Evolutionary conservation across 1,140 invertebrate species (phyloP), one percentile per base, ranked within the genome.

Genomic region (Thaumetopoea pityocampa): DNA sequence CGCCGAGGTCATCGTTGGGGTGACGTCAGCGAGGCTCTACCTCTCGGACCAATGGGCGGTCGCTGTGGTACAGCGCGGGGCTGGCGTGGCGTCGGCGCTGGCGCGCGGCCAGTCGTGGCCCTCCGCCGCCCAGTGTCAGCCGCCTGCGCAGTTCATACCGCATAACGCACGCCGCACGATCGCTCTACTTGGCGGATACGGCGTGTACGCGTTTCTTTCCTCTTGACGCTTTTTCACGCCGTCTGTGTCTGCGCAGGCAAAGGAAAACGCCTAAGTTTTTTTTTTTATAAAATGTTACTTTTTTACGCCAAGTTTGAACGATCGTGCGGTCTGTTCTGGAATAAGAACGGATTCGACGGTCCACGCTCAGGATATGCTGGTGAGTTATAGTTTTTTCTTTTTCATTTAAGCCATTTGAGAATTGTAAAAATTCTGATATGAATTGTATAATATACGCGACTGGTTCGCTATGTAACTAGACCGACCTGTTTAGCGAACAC

Each of bases 101-200:
- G 35, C 46, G 52, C 66, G 66, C 65, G 57, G 67, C 57, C 68
- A 71, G 69, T 73, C 67, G 60, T 57, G 54, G 57, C 53, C 50
- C 62, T 53, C 49, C 66, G 57, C 58, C 66, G 67, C 63, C 66
- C 68, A 68, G 58, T 68, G 65, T 54, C 36, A 35, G 45, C 45
- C 64, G 60, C 66, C 54, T 59, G 54, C 58, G 65, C 63, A 53
- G 42, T 58, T 47, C 46, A 51, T 57, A 43, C 49, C 36, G 38
- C 54, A 43, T 27, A 45, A 32, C 54, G 44, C 34, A 38, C 23
- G 23, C 42, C 35, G 18, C 51, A 33, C 38, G 44, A 30, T 32
- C 45, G 38, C 44, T 34, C 14, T n/a, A n/a, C n/a, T n/a, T n/a
- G n/a, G n/a, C n/a, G n/a, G n/a, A n/a, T n/a, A n/a, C n/a, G n/a